Conservation (phyloP, 1,140 invertebrate genomes). For the Liolophura sinensis region DNA sequence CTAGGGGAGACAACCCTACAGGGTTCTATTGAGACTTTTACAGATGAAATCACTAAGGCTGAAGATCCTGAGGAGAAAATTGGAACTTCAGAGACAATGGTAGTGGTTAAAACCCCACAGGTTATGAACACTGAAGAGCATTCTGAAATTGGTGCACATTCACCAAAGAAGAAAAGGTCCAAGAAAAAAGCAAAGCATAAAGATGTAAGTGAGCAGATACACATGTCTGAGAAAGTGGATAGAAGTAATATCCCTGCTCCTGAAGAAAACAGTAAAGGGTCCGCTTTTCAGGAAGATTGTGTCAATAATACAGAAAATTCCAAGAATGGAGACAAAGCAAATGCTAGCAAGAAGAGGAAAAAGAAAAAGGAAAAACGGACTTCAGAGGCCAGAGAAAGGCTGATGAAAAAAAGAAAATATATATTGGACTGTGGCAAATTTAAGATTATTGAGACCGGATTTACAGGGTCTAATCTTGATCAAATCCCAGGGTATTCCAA, state of each 20-base stretch:
- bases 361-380: background rate
- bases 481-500: slow-evolving; percentile 1
- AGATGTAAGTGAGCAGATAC: background rate
- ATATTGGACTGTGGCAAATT: background rate
- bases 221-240: background rate
- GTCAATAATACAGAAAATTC: background rate
- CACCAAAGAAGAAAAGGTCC: too few species aligned
- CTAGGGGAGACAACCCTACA: too few species aligned
- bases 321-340: background rate
- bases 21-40: too few species aligned
- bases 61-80: too few species aligned
- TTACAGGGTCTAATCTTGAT: background rate
- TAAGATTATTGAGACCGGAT: background rate
- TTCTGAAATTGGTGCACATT: too few species aligned
- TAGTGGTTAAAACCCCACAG: too few species aligned
- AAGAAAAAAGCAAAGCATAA: background rate
- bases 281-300: background rate
- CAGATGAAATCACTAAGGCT: too few species aligned
- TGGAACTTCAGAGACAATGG: too few species aligned
- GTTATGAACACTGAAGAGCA: too few species aligned
- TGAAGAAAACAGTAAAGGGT: background rate
- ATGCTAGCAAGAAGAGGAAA: background rate
- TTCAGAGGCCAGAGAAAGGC: background rate
- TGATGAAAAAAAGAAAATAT: background rate
- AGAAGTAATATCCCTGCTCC: background rate